Conservation (phyloP, 2,888 invertebrate genomes). For the Catocala sponsa region DNA sequence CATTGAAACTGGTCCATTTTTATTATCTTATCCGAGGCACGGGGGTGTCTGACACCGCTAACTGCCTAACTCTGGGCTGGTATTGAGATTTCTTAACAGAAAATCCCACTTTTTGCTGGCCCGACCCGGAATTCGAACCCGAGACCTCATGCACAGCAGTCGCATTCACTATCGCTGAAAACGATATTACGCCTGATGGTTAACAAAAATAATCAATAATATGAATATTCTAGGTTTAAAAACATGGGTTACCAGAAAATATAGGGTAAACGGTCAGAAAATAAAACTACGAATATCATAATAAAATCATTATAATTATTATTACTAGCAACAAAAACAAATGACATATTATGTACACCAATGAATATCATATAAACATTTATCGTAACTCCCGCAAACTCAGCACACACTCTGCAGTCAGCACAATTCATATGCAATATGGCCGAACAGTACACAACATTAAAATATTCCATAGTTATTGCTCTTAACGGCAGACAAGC, state of each 20-base stretch:
- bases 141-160: too few species aligned
- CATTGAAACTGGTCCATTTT: constrained; percentile 12
- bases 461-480: not conserved
- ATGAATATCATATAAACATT: constrained; percentile 51
- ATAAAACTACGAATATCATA: constrained; percentile 36
- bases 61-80: too few species aligned
- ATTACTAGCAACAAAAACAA: constrained; percentile 59
- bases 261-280: constrained; percentile 20
- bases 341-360: constrained; percentile 62
- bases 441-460: not conserved
- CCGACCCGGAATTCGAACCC: too few species aligned
- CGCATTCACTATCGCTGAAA: too few species aligned
- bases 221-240: too few species aligned
- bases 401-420: constrained; percentile 28
- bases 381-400: constrained; percentile 41
- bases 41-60: too few species aligned
- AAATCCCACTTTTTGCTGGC: too few species aligned
- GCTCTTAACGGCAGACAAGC: too few species aligned
- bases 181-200: too few species aligned
- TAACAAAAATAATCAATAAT: too few species aligned
- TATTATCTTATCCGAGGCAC: not conserved
- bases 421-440: not conserved
- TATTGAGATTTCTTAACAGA: too few species aligned
- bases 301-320: constrained; percentile 56
- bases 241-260: too few species aligned